Conservation (phyloP, 92 coral and sea anemone genomes). For the Bergia sp. region DNA sequence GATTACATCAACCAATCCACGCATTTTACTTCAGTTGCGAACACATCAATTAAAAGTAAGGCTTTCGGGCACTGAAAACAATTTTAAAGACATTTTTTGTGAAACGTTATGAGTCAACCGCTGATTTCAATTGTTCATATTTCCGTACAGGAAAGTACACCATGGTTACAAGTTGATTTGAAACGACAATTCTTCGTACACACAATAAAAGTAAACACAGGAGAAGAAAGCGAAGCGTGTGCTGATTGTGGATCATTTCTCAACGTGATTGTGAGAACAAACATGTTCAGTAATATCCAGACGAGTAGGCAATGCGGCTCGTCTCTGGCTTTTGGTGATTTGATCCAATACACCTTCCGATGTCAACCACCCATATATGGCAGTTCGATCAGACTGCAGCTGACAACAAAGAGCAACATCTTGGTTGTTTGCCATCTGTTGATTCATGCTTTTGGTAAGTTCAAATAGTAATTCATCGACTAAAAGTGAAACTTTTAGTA, state of each 20-base stretch:
- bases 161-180: slow-evolving; percentile 11
- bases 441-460: slow-evolving; percentile 20
- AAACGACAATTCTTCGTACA: background rate
- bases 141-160: background rate
- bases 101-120: background rate
- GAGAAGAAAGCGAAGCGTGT: background rate
- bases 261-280: background rate
- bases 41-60: too few species aligned
- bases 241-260: slow-evolving; percentile 19
- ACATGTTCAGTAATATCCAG: background rate
- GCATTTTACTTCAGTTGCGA: too few species aligned
- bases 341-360: background rate
- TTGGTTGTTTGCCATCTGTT: slow-evolving; percentile 8
- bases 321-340: slow-evolving; percentile 6
- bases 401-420: background rate
- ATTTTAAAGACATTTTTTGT: too few species aligned
- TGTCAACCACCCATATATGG: slow-evolving; percentile 9
- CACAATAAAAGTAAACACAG: slow-evolving; percentile 1
- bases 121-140: background rate
- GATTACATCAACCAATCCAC: too few species aligned
- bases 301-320: background rate
- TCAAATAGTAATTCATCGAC: background rate
- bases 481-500: too few species aligned
- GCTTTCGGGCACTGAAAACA: background rate
- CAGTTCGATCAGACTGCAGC: background rate